These are phyloP conservation scores for Pluvialis apricaria DNA, from an alignment of 2,113 vertebrate genomes.

Conservation along the genomic window DNA sequence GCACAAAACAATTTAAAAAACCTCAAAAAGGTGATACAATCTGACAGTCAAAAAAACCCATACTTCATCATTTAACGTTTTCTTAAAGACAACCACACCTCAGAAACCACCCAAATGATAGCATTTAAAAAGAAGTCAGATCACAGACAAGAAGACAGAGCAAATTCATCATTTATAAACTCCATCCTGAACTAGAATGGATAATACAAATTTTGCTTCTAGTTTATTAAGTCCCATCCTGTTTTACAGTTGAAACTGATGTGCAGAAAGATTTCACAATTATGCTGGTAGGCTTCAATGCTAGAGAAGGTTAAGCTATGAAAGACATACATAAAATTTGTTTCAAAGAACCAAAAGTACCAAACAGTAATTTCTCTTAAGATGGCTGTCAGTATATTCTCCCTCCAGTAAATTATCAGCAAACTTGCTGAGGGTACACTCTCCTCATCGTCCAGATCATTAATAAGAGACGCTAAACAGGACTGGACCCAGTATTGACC, in stretches of 20 bases:
- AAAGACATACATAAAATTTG: background rate
- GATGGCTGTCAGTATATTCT: background rate
- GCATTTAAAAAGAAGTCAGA: background rate
- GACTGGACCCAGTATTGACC: background rate
- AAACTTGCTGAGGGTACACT: background rate
- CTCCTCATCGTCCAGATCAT: background rate
- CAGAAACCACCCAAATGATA: background rate
- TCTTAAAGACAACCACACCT: background rate
- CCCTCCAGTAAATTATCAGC: background rate
- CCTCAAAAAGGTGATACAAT: background rate
- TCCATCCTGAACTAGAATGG: background rate
- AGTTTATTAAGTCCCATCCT: background rate
- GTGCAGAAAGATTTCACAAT: background rate
- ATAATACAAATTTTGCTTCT: background rate
- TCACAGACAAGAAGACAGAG: background rate
- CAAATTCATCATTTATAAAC: background rate
- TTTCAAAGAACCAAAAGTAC: background rate
- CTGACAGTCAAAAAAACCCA: background rate
- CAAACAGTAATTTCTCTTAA: background rate
- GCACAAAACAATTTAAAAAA: background rate
- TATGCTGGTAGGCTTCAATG: background rate
- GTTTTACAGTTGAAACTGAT: background rate
- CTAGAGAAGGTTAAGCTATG: background rate
- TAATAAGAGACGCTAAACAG: background rate
- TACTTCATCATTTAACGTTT: background rate